Evolutionary conservation across 2,888 invertebrate species (phyloP).

Genomic region (Oscheius sp.): DNA sequence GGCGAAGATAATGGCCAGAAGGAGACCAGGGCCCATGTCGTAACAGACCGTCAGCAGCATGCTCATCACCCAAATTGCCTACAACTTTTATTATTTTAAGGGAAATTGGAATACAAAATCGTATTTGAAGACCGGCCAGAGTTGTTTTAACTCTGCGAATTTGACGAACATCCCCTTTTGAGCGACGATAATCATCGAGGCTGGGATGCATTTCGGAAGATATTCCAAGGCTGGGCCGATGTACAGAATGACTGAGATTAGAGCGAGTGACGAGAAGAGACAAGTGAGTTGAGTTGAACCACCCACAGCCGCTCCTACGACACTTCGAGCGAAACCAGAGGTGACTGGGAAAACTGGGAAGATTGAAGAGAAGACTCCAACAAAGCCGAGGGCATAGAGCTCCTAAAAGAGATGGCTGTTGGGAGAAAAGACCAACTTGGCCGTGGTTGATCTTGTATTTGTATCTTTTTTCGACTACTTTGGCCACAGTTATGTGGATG

Average conservation of each 20-base stretch:
- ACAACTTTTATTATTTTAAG: too few species aligned
- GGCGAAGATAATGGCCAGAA: constrained; percentile 63
- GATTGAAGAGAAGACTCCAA: constrained; percentile 65
- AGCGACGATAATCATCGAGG: constrained; percentile 65
- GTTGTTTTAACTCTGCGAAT: constrained; percentile 57
- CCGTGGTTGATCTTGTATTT: constrained; percentile 67
- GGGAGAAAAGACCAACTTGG: constrained; percentile 44
- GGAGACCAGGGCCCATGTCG: constrained; percentile 66
- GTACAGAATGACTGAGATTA: constrained; percentile 64
- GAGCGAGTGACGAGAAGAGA: constrained; percentile 63
- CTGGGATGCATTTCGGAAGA: constrained; percentile 64
- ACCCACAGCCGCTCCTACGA: constrained; percentile 66
- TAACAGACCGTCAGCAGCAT: constrained; percentile 64
- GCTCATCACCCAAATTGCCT: constrained; percentile 65
- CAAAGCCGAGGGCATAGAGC: constrained; percentile 68
- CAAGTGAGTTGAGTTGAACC: constrained; percentile 67
- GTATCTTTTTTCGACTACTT: constrained; percentile 67
- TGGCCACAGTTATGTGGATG: constrained; percentile 67
- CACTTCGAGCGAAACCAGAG: constrained; percentile 67
- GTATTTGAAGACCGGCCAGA: constrained; percentile 68
- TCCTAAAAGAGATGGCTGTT: constrained; percentile 42
- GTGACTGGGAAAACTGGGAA: constrained; percentile 69
- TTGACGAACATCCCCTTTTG: constrained; percentile 62
- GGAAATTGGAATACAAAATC: too few species aligned
- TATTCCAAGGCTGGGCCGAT: constrained; percentile 67